Evolutionary conservation across 2,888 invertebrate genomes (phyloP).

Genomic region (Lagria hirta): DNA sequence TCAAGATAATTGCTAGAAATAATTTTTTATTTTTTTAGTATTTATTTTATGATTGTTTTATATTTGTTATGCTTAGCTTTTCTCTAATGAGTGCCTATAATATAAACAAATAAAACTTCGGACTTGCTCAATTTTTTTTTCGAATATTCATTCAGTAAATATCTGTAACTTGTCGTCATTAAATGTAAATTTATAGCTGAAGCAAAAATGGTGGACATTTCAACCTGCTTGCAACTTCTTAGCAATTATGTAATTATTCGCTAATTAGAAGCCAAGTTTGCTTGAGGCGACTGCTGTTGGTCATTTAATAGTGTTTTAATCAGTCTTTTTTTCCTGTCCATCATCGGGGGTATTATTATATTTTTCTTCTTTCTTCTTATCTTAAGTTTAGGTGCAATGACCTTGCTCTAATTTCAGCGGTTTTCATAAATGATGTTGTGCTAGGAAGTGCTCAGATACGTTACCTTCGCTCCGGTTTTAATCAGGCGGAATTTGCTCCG

Average conservation of each 20-base stretch:
- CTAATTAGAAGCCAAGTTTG: constrained; percentile 11
- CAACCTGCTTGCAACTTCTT: constrained; percentile 7
- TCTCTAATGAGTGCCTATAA: too few species aligned
- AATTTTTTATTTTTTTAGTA: too few species aligned
- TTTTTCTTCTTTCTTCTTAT: constrained; percentile 5
- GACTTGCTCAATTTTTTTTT: too few species aligned
- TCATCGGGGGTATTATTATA: constrained; percentile 4
- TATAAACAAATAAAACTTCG: too few species aligned
- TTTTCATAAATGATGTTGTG: constrained; percentile 42
- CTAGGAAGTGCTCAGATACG: constrained; percentile 45
- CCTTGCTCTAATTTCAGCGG: constrained; percentile 48
- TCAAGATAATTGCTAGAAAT: too few species aligned
- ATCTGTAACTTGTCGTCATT: too few species aligned
- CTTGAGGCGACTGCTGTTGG: constrained; percentile 5
- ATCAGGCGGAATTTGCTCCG: constrained; percentile 39
- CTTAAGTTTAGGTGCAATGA: constrained; percentile 43
- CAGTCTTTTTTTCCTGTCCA: not conserved
- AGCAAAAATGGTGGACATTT: constrained; percentile 12
- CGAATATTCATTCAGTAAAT: too few species aligned
- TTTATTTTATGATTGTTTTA: too few species aligned
- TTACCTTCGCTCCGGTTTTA: constrained; percentile 45
- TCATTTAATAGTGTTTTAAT: constrained; percentile 10
- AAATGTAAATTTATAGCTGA: too few species aligned
- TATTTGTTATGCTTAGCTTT: too few species aligned
- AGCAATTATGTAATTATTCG: constrained; percentile 20